Evolutionary conservation across 1,140 invertebrate species (phyloP).

Genomic region (Brachionus rotundiformis): DNA sequence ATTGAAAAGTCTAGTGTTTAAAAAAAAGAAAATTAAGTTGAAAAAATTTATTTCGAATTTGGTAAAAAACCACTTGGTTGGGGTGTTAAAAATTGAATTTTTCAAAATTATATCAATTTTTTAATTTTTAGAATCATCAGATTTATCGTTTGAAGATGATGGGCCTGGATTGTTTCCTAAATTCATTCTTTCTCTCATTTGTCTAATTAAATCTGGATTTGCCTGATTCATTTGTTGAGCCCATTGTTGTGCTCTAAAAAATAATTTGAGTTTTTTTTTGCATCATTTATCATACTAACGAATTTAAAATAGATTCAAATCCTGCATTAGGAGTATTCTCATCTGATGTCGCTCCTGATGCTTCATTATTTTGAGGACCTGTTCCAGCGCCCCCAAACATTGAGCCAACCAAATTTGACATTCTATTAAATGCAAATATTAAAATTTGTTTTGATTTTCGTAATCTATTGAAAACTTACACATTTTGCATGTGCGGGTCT

Average conservation of each 20-base stretch:
- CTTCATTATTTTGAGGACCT: neutral
- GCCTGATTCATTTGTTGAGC: slow-evolving; percentile 43
- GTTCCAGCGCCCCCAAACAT: slow-evolving; percentile 28
- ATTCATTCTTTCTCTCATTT: slow-evolving; percentile 48
- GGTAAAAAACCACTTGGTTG: neutral
- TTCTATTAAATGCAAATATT: slow-evolving; percentile 12
- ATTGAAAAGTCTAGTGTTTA: neutral
- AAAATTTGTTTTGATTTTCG: neutral
- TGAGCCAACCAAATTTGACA: slow-evolving; percentile 34
- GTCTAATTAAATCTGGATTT: slow-evolving; percentile 47
- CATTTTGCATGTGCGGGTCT: slow-evolving; percentile 75
- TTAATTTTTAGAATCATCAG: slow-evolving; percentile 8
- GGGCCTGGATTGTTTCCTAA: slow-evolving; percentile 26
- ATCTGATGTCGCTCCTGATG: neutral
- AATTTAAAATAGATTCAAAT: neutral
- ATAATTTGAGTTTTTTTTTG: too few species aligned
- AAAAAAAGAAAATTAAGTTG: neutral
- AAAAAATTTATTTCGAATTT: neutral
- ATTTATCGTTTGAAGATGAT: slow-evolving; percentile 4
- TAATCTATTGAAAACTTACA: slow-evolving; percentile 64
- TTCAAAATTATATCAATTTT: neutral
- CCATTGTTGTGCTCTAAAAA: slow-evolving; percentile 48
- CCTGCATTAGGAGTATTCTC: neutral
- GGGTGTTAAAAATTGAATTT: neutral
- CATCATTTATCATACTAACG: neutral